These are phyloP conservation scores for Tenthredo scrophulariae DNA, from an alignment of 2,888 invertebrate species.

Conservation along the genomic window DNA sequence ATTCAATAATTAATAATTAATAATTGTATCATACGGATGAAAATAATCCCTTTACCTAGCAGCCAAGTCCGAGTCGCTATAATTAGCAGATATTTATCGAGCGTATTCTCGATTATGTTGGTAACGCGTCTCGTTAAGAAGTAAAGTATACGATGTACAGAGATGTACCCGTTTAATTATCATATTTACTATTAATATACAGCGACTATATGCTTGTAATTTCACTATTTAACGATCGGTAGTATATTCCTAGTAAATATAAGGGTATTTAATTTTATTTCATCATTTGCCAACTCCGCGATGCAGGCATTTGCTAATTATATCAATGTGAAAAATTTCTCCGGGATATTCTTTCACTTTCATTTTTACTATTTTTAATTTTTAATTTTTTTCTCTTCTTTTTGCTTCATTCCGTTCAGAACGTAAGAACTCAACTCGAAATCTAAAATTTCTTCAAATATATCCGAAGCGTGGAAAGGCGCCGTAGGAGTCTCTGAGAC, in stretches of 20 bases:
- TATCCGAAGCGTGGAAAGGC: slow-evolving; percentile 47
- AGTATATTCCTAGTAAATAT: slow-evolving; percentile 21
- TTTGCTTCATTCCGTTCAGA: background rate
- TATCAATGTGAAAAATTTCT: background rate
- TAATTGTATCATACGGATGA: background rate
- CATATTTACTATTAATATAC: background rate
- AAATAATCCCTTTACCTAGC: background rate
- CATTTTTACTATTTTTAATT: background rate
- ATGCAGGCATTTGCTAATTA: slow-evolving; percentile 6
- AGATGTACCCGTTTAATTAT: slow-evolving; percentile 34
- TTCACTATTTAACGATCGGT: slow-evolving; percentile 30
- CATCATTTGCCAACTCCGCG: slow-evolving; percentile 12
- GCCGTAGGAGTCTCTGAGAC: slow-evolving; percentile 62
- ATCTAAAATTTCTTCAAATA: background rate
- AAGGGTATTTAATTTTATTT: background rate
- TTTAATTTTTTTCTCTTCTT: background rate
- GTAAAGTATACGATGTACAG: slow-evolving; percentile 27
- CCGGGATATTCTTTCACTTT: background rate
- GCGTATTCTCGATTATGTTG: slow-evolving; percentile 8
- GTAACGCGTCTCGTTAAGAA: slow-evolving; percentile 27
- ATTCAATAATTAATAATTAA: background rate
- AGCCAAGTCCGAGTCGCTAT: background rate
- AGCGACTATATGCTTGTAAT: background rate
- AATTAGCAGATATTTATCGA: slow-evolving; percentile 23
- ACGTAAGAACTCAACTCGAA: background rate